Conservation (phyloP, 1,140 invertebrate genomes). For the Hestina assimilis region DNA sequence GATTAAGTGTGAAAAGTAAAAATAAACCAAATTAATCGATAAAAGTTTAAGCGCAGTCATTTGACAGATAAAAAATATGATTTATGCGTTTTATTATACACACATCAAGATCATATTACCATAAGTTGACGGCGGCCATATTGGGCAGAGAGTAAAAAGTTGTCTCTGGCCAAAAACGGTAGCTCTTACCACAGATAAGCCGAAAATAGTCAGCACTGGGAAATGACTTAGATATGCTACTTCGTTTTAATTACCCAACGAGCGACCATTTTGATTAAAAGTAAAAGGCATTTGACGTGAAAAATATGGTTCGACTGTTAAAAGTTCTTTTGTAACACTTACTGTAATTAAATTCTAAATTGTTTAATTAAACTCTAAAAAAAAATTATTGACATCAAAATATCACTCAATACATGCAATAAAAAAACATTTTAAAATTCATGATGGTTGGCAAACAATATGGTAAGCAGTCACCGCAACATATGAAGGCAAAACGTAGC, state of each 20-base stretch:
- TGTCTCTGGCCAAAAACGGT: slow-evolving; percentile 43
- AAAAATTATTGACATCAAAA: not conserved
- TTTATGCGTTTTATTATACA: slow-evolving; percentile 40
- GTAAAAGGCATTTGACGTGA: slow-evolving; percentile 31
- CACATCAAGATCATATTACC: slow-evolving; percentile 54
- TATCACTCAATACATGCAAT: not conserved
- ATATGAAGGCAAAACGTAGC: too few relatives aligned
- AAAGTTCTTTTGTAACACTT: not conserved
- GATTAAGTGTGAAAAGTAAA: not conserved
- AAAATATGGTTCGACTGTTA: not conserved
- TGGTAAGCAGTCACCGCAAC: too few relatives aligned
- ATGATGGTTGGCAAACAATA: too few relatives aligned
- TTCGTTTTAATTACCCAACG: slow-evolving; percentile 35
- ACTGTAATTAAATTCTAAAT: too few relatives aligned
- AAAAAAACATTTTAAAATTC: not conserved
- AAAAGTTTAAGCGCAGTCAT: slow-evolving; percentile 8
- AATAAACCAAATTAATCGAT: slow-evolving; percentile 19
- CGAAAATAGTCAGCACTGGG: slow-evolving; percentile 31
- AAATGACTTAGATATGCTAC: slow-evolving; percentile 42
- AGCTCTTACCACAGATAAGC: slow-evolving; percentile 35
- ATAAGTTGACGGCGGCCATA: slow-evolving; percentile 39
- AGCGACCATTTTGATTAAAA: slow-evolving; percentile 11
- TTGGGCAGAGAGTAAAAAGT: slow-evolving; percentile 48
- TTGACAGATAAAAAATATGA: slow-evolving; percentile 34
- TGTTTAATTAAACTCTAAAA: too few relatives aligned